These are phyloP conservation scores for Myotis daubentonii DNA, from an alignment of 2,797 vertebrate genomes.

Conservation along the genomic window DNA sequence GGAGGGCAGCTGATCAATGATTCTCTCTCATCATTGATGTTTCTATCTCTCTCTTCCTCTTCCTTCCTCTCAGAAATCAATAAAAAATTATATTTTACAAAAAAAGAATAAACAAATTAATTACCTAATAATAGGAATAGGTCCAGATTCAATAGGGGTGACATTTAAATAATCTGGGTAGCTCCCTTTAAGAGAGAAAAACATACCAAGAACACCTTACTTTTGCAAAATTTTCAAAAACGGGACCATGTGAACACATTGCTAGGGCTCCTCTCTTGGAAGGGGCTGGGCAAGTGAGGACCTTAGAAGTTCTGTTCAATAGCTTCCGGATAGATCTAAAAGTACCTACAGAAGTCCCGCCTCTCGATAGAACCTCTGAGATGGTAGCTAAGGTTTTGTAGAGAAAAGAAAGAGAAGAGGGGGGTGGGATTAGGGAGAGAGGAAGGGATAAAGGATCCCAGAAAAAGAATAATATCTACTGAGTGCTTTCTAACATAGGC, in stretches of 20 bases:
- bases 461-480: not conserved
- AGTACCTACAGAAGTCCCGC: not conserved
- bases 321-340: not conserved
- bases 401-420: not conserved
- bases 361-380: not conserved
- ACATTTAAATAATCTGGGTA: not conserved
- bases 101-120: slow-evolving; percentile 3
- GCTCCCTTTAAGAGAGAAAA: not conserved
- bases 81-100: not conserved
- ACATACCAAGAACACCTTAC: not conserved
- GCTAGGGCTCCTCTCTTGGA: not conserved
- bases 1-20: too few relatives aligned
- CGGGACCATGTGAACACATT: not conserved
- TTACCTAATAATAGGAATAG: not conserved
- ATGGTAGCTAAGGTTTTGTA: not conserved
- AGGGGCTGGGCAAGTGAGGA: not conserved
- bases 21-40: too few relatives aligned
- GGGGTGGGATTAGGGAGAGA: not conserved
- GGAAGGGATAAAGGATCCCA: not conserved
- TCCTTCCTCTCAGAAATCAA: too few relatives aligned
- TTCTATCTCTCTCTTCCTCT: too few relatives aligned
- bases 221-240: not conserved
- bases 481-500: not conserved
- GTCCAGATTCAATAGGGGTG: not conserved
- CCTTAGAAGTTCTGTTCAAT: not conserved